Base-by-base conservation (phyloP, 2,113 vertebrate species). In the Paedocypris sp. region DNA sequence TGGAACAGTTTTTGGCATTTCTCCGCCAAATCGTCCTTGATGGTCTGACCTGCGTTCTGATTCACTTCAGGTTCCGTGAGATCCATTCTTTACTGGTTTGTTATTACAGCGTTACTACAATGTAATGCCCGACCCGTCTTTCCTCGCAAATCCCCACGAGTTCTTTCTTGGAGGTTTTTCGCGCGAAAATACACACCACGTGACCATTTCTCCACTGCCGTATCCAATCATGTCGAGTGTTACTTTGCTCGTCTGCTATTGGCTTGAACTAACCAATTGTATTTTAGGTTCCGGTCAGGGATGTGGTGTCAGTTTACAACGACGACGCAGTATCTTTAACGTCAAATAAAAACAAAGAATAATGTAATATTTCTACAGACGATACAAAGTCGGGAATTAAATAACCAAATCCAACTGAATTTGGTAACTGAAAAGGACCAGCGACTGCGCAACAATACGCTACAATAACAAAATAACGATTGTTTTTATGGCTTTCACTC, bases 1-100 rank as follows among this genome's bases (percentile, higher is more conserved):
- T 94, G 89, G 75, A 98, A 97, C 16, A 98, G 80, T 71, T 98
- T 98, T 81, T 98, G 95, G 57, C 95, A 98, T 71, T 98, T 98
- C 69, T 97, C 95, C 0, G 93, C 89, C 80, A 98, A 81, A 53
- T 98, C 94, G 69, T 98, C 95, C 12, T 92, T 95, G 46, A 94
- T 76, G 50, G 77, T 82, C 59, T 82, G 81, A 2, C 86, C 88
- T n/a, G 76, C 75, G 3, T 74, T 83, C 53, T 43, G 26, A 15
- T 84, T 87, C 6, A 75, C 73, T 18, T 71, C 68, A 4, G 83
- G 74, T 57, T 85, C 74, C 7, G 75, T 64, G 4, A 86, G 73
- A 38, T 89, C 87, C 87, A 89, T 89, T 16, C 32, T 12, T 35
- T 35, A 51, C 23, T 23, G 4, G 23, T 15, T 13, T 47, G 29